Base-by-base conservation (phyloP, 2,797 vertebrate species). In the Holocentrus rufus region DNA sequence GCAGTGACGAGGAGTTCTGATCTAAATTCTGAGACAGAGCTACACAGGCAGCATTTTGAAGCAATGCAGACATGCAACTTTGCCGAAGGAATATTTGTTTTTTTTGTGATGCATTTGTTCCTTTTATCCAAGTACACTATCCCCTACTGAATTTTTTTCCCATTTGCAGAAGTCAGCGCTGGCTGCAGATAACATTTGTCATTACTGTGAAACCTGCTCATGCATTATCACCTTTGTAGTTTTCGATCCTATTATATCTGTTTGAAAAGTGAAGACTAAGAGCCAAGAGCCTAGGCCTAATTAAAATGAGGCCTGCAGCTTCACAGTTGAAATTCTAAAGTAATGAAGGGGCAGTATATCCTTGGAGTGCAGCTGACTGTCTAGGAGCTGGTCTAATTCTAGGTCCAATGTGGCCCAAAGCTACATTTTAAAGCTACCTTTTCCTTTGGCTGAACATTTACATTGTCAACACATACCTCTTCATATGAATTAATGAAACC, bases 371-470 rank as follows among this genome's bases (percentile, higher is more conserved):
- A 27, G 53, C 11, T 25, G 4, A 54, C 11, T 54, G 23, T 54
- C 15, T 6, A 17, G 44, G 44, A 15, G 44, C 14, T 17, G 15
- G 3, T 17, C 15, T 39, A 39, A 31, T 14, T 27, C 25, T 27
- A n/a, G 11, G 39, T 52, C 44, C 15, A 50, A 4, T 14, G 22
- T 31, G 5, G 23, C 25, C 25, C 49, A 20, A 9, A 31, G 39
- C 34, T 63, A 53, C 23, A 47, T 31, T 42, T 67, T 18, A 44
- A 67, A 31, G 22, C 47, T 58, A 64, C 0, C 10, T 64, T 69
- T 71, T 53, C 50, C 66, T 61, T 80, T 79, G 70, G 59, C 70
- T 80, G 55, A 85, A 76, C 60, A 67, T 52, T 39, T n/a, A 44
- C 47, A 50, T 3, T 50, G 18, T 22, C 10, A n/a, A 50, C 47